A percentile compares a stretch with the other conserved stretches of the same genome.
phyloP scores from a whole-genome alignment of 37 sponge, comb jelly and placozoan genomes.

The Theonella swinhoei region DNA sequence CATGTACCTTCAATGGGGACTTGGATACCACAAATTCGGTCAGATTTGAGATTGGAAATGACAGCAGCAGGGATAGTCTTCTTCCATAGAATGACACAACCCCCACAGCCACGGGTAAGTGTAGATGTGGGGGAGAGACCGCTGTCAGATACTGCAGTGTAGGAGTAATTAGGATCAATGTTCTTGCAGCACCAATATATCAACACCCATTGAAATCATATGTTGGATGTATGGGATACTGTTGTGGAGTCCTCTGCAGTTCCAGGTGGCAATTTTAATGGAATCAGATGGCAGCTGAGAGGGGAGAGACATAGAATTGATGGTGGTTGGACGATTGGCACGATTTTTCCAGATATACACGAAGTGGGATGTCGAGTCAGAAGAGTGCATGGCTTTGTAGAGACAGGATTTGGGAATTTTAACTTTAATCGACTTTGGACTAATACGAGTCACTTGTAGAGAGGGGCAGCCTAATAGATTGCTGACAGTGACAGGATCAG shows the following conservation, averaged over 20 bases:
- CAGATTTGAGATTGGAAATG: background rate
- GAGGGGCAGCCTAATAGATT: background rate
- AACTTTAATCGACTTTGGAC: background rate
- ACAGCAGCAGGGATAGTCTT: background rate
- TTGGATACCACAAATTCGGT: slow-evolving; percentile 11
- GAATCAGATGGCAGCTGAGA: background rate
- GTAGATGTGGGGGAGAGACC: background rate
- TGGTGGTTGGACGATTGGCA: background rate
- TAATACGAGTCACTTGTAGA: background rate
- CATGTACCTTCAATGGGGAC: background rate
- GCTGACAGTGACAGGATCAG: background rate
- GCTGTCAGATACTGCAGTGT: background rate
- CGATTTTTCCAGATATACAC: background rate
- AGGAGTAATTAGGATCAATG: background rate
- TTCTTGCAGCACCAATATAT: slow-evolving; percentile 4
- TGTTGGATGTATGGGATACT: slow-evolving; percentile 1
- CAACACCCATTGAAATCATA: background rate
- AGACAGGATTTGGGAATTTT: background rate
- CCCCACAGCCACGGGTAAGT: slow-evolving; percentile 6
- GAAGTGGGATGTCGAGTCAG: background rate
- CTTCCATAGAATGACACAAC: background rate
- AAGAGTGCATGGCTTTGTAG: background rate
- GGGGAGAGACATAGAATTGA: background rate
- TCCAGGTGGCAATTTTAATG: background rate
- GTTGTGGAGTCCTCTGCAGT: background rate